Base-by-base conservation (phyloP, 2,797 vertebrate species). In the Acestrorhynchus altus region DNA sequence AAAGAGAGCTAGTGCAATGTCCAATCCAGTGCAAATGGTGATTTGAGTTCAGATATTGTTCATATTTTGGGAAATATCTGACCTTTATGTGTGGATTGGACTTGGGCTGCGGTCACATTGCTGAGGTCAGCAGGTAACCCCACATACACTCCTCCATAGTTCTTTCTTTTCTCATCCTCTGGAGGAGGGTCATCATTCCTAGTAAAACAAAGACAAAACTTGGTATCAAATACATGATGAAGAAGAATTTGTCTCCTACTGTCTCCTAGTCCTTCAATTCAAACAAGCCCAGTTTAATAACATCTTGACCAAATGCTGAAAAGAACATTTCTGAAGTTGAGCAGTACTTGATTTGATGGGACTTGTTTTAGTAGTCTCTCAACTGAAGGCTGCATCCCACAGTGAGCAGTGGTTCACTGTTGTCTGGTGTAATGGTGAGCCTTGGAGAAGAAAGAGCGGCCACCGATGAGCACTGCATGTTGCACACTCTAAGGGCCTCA, bases 141-240 rank as follows among this genome's bases (percentile, higher is more conserved):
- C 71, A 97, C 95, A 0, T 98, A 98, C 10, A 98, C 96, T 0
- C 96, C 96, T 0, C 96, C 96, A 13, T 97, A 98, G 90, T 97
- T 95, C 89, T 91, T 93, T 77, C 93, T 90, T 92, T 95, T 96
- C 83, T 97, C 95, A 28, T 96, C 95, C 13, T 96, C 95, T 10
- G 90, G 89, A 75, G 89, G 75, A 0, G 88, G 90, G 51, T 95
- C 94, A 63, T 95, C 94, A 86, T 92, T 86, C 87, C 88, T 86
- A 7, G 78, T 1, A 4, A 31, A 57, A 7, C 8, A 57, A 5
- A 72, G 26, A 42, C 28, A 56, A 40, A 20, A 9, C 3, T 28
- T 5, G 6, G 26, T 10, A 24, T 26, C 3, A 26, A 57, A 28
- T 0, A 1, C 12, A 28, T 57, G 8, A 26, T 20, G n/a, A 1